A percentile compares a stretch with the other conserved stretches of the same genome.
Evolutionary conservation across 2,113 vertebrate species (phyloP).

Genomic region (Brachyhypopomus occidentalis): DNA sequence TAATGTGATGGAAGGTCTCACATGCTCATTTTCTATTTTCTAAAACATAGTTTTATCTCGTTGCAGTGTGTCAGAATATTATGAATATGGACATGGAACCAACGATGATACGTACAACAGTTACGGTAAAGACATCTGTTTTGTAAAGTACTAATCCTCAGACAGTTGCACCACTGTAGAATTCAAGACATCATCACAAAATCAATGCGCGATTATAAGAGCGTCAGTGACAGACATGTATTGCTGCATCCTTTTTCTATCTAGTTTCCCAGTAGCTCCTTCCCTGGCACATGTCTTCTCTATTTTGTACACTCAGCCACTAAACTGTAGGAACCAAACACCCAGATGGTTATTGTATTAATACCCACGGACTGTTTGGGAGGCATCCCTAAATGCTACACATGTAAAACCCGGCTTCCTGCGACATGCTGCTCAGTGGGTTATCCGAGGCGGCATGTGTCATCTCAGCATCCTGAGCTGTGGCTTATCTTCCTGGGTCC

Average conservation of each 20-base stretch:
- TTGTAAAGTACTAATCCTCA: not conserved
- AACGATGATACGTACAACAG: constrained; percentile 90
- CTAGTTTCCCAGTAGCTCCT: not conserved
- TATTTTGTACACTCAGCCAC: constrained; percentile 3
- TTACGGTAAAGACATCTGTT: constrained; percentile 84
- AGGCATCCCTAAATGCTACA: not conserved
- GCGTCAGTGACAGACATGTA: not conserved
- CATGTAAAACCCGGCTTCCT: constrained; percentile 10
- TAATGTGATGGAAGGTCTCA: no score
- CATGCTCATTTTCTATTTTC: not conserved
- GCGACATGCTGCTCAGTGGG: constrained; percentile 20
- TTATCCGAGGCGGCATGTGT: constrained; percentile 2
- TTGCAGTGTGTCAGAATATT: constrained; percentile 92
- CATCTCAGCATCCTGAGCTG: constrained; percentile 1
- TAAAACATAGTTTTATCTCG: constrained; percentile 60
- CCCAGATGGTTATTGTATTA: constrained; percentile 10
- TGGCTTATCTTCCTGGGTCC: not conserved
- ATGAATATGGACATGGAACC: constrained; percentile 89
- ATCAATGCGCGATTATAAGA: not conserved
- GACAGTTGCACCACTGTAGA: not conserved
- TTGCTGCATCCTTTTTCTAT: not conserved
- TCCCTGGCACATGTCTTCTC: not conserved
- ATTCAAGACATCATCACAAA: constrained; percentile 2
- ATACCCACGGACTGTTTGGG: constrained; percentile 22
- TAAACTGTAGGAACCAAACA: constrained; percentile 6